phyloP scores from a whole-genome alignment of 2,888 invertebrate species.

The Yponomeuta plumbellus region DNA sequence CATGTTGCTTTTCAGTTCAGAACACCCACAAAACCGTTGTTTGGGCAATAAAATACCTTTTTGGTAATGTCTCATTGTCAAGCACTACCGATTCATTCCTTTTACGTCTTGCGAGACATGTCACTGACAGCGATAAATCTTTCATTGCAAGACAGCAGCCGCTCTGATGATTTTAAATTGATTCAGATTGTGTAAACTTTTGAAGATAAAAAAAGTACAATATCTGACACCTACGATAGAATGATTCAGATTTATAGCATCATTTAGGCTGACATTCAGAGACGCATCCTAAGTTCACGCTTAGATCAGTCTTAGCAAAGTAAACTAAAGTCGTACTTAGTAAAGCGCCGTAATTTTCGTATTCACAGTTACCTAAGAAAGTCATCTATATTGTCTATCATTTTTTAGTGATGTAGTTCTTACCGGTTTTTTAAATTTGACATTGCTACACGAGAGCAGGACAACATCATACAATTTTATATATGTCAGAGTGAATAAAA shows the following conservation, averaged over 20 bases:
- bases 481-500: no score
- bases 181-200: not conserved
- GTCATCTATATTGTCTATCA: no score
- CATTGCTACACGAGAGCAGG: no score
- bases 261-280: no score
- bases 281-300: no score
- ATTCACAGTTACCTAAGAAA: no score
- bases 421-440: no score
- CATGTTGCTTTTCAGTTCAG: not conserved
- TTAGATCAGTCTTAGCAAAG: no score
- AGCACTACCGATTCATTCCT: slow-evolving; percentile 4
- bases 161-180: not conserved
- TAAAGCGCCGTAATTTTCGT: no score
- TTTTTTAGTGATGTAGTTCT: no score
- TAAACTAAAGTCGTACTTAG: no score
- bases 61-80: slow-evolving; percentile 7
- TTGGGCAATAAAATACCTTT: not conserved
- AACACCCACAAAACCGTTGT: not conserved
- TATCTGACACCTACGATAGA: slow-evolving; percentile 1
- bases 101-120: not conserved
- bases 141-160: not conserved
- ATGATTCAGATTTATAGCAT: not conserved
- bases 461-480: no score
- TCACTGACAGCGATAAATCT: not conserved
- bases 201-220: not conserved